Percentiles rank a stretch among this genome's conserved stretches.
Conservation (phyloP, 37 sponge, comb jelly and placozoan species). For the Aplysina aerophoba region DNA sequence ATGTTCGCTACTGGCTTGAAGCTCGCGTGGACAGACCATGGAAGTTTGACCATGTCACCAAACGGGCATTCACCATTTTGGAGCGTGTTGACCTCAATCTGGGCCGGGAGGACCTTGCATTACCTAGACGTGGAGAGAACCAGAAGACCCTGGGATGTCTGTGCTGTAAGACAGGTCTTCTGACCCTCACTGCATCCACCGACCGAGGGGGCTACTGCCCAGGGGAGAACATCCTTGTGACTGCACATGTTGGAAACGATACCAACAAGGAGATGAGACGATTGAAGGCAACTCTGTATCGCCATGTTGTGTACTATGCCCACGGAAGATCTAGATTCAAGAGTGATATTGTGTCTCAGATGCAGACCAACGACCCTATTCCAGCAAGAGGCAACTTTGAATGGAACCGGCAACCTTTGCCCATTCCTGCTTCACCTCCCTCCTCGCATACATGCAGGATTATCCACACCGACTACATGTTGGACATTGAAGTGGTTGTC, state of each 20-base stretch:
- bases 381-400: constrained; percentile 5
- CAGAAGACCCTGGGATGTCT: constrained; percentile 71
- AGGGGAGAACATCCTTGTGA: constrained; percentile 52
- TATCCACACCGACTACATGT: not conserved
- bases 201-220: constrained; percentile 61
- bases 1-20: constrained; percentile 56
- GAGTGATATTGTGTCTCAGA: not conserved
- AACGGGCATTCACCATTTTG: constrained; percentile 40
- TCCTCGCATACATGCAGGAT: constrained; percentile 31
- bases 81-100: constrained; percentile 57
- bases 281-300: constrained; percentile 31
- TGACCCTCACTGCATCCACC: constrained; percentile 41
- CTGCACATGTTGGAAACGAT: constrained; percentile 47
- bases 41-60: constrained; percentile 49
- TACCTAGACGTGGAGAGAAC: constrained; percentile 25
- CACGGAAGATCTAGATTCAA: not conserved
- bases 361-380: constrained; percentile 7
- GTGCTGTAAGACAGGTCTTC: constrained; percentile 75
- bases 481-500: constrained; percentile 6
- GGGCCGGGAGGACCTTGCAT: constrained; percentile 11
- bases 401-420: constrained; percentile 29
- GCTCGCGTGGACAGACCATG: constrained; percentile 50
- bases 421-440: constrained; percentile 30
- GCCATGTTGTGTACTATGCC: constrained; percentile 46
- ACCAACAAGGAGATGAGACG: constrained; percentile 40